These are phyloP conservation scores for Chrysaora quinquecirrha DNA, from an alignment of 30 jellyfish, hydroid and myxozoan species.

Conservation along the genomic window DNA sequence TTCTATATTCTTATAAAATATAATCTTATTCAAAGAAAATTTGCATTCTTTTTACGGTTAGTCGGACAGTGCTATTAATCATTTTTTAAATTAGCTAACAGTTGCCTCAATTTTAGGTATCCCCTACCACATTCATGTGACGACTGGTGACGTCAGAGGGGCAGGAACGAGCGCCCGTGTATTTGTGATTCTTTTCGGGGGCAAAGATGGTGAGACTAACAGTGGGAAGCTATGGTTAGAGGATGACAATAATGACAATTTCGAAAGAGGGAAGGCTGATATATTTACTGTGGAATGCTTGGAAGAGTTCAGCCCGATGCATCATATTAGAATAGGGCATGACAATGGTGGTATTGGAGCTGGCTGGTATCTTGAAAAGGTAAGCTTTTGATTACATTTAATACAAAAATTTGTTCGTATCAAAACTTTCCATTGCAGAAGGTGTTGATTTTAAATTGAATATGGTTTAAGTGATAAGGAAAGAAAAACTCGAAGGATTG, in stretches of 20 bases:
- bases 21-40: too few relatives aligned
- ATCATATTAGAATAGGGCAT: constrained; percentile 94
- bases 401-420: too few relatives aligned
- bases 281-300: constrained; percentile 90
- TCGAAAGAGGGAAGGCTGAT: constrained; percentile 94
- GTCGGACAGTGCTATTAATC: too few relatives aligned
- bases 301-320: constrained; percentile 93
- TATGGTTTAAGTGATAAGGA: too few relatives aligned
- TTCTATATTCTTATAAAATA: too few relatives aligned
- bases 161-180: constrained; percentile 97
- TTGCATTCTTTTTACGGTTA: too few relatives aligned
- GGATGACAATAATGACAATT: constrained; percentile 82
- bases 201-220: constrained; percentile 90
- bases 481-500: too few relatives aligned
- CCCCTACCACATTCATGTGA: constrained; percentile 82
- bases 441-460: too few relatives aligned
- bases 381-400: too few relatives aligned
- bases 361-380: constrained; percentile 98
- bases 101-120: constrained; percentile 81
- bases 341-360: constrained; percentile 96
- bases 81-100: too few relatives aligned
- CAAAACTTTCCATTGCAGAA: too few relatives aligned
- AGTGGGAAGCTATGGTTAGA: constrained; percentile 94
- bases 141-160: constrained; percentile 97
- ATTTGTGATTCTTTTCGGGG: constrained; percentile 84